Percentiles rank a stretch among this genome's conserved stretches.
phyloP scores from a whole-genome alignment of 2,797 vertebrate genomes.

The Acridotheres tristis region DNA sequence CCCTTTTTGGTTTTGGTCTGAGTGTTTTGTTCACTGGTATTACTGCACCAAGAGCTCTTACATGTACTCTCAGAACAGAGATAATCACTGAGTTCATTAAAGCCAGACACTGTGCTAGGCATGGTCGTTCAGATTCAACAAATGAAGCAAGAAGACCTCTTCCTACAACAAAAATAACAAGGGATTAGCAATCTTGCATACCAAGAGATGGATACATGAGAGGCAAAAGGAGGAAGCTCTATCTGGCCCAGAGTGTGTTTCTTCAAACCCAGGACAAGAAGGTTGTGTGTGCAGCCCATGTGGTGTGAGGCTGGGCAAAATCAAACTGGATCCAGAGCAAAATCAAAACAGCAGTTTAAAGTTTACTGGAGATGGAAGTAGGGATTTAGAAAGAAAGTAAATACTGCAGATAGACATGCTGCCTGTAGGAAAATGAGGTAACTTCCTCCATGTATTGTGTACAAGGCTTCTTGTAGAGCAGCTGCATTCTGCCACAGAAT shows the following conservation, averaged over 20 bases:
- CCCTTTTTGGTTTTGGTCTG: neutral
- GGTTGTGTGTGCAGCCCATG: accelerated
- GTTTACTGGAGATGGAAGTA: neutral
- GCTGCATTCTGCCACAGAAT: neutral
- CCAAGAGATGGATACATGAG: accelerated
- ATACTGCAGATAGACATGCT: neutral
- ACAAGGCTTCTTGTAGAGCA: neutral
- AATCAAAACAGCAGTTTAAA: accelerated
- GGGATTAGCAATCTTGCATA: neutral
- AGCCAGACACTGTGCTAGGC: neutral
- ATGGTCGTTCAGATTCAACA: neutral
- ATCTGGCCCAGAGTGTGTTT: neutral
- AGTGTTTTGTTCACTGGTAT: neutral
- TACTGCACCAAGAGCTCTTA: neutral
- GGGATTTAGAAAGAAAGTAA: neutral
- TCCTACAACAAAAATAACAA: neutral
- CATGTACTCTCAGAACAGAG: neutral
- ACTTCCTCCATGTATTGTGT: neutral
- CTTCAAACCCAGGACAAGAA: neutral
- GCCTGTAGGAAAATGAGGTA: neutral
- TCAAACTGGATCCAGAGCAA: neutral
- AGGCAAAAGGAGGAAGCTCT: neutral
- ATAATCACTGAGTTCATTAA: neutral
- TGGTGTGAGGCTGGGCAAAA: neutral
- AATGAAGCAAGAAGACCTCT: neutral